These are phyloP conservation scores for Arizona elegans DNA, from an alignment of 2,113 vertebrate species.

Conservation along the genomic window DNA sequence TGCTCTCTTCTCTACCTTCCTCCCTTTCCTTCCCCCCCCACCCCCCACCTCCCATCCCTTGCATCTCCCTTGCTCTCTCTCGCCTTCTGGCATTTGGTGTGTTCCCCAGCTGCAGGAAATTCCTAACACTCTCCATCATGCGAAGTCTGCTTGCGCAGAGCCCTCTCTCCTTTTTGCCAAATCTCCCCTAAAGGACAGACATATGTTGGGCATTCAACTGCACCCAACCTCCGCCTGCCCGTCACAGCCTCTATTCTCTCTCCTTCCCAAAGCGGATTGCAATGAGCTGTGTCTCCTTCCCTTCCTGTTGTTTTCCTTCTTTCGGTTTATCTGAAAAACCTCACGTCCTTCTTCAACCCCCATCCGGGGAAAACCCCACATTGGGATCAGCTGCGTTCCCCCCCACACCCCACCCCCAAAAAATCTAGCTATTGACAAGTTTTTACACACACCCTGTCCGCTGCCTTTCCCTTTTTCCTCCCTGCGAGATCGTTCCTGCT, in stretches of 20 bases:
- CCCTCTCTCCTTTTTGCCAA: slow-evolving; percentile 76
- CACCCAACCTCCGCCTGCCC: slow-evolving; percentile 9
- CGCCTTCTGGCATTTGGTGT: slow-evolving; percentile 66
- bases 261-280: neutral
- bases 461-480: slow-evolving; percentile 56
- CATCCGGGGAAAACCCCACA: neutral
- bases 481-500: slow-evolving; percentile 54
- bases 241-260: slow-evolving; percentile 30
- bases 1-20: neutral
- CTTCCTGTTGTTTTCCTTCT: neutral
- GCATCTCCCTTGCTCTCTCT: slow-evolving; percentile 31
- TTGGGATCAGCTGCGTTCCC: neutral
- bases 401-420: no score
- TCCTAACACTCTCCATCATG: slow-evolving; percentile 96
- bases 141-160: slow-evolving; percentile 66
- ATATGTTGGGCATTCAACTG: slow-evolving; percentile 69
- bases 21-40: neutral
- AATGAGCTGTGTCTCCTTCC: neutral
- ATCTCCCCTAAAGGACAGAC: slow-evolving; percentile 76
- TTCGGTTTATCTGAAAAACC: neutral
- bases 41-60: slow-evolving; percentile 44
- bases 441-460: slow-evolving; percentile 37
- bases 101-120: slow-evolving; percentile 92
- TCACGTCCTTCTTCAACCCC: slow-evolving; percentile 1
- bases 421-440: slow-evolving; percentile 16